Percentiles rank a stretch among this genome's conserved stretches.
These are phyloP conservation scores for Sternotherus odoratus DNA, from an alignment of 2,797 vertebrate species.

Conservation along the genomic window DNA sequence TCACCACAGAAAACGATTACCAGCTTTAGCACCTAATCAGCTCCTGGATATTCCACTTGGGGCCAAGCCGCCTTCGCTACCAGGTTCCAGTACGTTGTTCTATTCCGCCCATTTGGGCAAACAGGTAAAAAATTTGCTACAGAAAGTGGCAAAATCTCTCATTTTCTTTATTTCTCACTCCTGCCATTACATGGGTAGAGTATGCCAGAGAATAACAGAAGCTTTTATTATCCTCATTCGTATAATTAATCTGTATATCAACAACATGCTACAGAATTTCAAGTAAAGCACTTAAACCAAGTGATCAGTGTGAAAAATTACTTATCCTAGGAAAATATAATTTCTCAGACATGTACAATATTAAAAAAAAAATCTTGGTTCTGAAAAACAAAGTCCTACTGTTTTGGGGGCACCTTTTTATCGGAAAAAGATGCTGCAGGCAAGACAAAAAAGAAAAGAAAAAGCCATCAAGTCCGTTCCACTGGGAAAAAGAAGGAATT, in stretches of 20 bases:
- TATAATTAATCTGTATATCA: background rate
- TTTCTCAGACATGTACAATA: background rate
- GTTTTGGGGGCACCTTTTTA: background rate
- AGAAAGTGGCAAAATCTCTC: background rate
- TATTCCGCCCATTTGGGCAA: conserved; percentile 45
- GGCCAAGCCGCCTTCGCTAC: conserved; percentile 18
- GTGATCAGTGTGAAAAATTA: too few relatives aligned
- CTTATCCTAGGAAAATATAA: background rate
- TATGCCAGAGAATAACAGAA: background rate
- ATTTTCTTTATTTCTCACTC: background rate
- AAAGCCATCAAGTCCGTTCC: too few relatives aligned
- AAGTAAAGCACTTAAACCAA: background rate
- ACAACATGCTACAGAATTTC: background rate
- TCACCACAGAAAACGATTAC: background rate
- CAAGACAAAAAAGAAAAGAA: too few relatives aligned
- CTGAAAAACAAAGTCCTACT: background rate
- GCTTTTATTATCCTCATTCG: background rate
- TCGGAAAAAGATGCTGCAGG: too few relatives aligned
- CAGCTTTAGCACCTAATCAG: background rate
- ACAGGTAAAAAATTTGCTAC: conserved; percentile 12
- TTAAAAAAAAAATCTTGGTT: background rate
- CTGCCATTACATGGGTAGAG: background rate
- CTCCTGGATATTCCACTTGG: conserved; percentile 36
- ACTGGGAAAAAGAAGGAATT: too few relatives aligned
- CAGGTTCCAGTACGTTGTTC: conserved; percentile 17